Percentiles rank a stretch among this genome's conserved stretches.
These are phyloP conservation scores for Anser brachyrhynchus DNA, from an alignment of 2,113 vertebrate species.

Conservation along the genomic window DNA sequence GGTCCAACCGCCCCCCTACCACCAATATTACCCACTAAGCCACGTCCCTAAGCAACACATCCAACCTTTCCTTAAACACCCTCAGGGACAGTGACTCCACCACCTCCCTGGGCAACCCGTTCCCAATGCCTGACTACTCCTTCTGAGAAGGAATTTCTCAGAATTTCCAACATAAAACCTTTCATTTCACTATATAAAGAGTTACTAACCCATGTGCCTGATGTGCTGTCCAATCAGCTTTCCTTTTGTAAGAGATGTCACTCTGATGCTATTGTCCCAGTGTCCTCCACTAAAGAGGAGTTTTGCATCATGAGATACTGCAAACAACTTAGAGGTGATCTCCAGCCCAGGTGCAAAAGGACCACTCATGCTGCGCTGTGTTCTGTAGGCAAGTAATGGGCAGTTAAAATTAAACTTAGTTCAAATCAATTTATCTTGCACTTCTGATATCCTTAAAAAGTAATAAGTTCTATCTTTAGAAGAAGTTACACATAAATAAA, in stretches of 20 bases:
- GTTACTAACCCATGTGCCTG: slow-evolving; percentile 91
- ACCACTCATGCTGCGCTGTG: slow-evolving; percentile 87
- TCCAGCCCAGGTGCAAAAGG: slow-evolving; percentile 91
- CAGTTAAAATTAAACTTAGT: slow-evolving; percentile 13
- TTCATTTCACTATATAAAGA: not conserved
- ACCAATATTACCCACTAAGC: too few species aligned
- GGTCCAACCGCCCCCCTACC: too few species aligned
- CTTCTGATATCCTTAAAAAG: not conserved
- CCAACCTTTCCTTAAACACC: too few species aligned
- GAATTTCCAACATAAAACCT: not conserved
- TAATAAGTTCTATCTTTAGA: not conserved
- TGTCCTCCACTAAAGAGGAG: slow-evolving; percentile 95
- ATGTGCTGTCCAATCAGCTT: slow-evolving; percentile 90
- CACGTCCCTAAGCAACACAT: too few species aligned
- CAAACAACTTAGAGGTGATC: slow-evolving; percentile 86
- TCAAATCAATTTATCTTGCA: not conserved
- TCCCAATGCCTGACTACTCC: too few species aligned
- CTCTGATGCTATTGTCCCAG: slow-evolving; percentile 96
- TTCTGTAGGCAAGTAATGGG: slow-evolving; percentile 75
- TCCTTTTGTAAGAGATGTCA: slow-evolving; percentile 91
- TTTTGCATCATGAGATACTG: slow-evolving; percentile 95
- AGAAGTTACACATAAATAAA: not conserved
- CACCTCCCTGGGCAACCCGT: too few species aligned
- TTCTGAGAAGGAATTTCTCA: too few species aligned
- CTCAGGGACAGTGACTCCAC: too few species aligned